Base-by-base conservation (phyloP, 2,797 vertebrate species). In the Aldrovandia affinis region DNA sequence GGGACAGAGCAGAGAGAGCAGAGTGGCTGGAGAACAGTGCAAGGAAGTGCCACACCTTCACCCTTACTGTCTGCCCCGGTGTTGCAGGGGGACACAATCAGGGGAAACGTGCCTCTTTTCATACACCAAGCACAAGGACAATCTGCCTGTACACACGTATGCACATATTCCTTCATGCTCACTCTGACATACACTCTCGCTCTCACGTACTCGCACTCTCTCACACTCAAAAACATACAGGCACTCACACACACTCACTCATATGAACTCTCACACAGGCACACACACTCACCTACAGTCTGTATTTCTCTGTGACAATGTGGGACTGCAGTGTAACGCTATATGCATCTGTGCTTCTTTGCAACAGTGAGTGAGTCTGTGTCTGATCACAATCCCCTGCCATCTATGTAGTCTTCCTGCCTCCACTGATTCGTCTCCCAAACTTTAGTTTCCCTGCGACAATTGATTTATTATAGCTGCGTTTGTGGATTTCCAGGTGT, bases 21-120 rank as follows among this genome's bases (percentile, higher is more conserved):
- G 55, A 7, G 36, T 25, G 20, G 55, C 22, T 25, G 28, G 55
- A 75, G 63, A 83, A n/a, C 47, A 39, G 28, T 36, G 30, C 4
- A 4, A 77, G 80, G 84, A 73, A 85, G 80, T 22, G 15, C 70
- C 84, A 63, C 55, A 42, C 84, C 84, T 81, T 82, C 55, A 50
- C 20, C 80, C 57, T 47, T 25, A 47, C 54, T 14, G 79, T 61
- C 52, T 57, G 65, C 47, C 55, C 80, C 57, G 14, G 42, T 39
- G 65, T 33, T n/a, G 22, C 55, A 52, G 42, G 47, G 22, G 44
- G 28, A 39, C 15, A 78, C 78, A 80, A 50, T 54, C 20, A 33
- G 18, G 83, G 83, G 78, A 83, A 84, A 47, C 25, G 57, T 20
- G 30, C 30, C 22, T 39, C 55, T 81, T 63, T 73, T 57, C 47